These are phyloP conservation scores for Sphaeramia orbicularis DNA, from an alignment of 2,797 vertebrate species.

Conservation along the genomic window DNA sequence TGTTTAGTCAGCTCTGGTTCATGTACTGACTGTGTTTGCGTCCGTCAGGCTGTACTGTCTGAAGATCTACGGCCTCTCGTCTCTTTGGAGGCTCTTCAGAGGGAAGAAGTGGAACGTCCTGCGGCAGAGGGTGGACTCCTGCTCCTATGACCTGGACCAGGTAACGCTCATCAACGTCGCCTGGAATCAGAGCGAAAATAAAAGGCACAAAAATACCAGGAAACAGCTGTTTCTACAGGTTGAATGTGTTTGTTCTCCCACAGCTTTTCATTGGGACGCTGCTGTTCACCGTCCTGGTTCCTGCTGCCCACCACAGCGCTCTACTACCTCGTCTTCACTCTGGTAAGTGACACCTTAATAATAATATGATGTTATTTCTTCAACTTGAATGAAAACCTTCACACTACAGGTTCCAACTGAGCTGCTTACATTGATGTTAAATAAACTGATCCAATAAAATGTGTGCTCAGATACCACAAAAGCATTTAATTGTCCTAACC, in stretches of 20 bases:
- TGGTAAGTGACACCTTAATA: slow-evolving; percentile 88
- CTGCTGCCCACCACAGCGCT: slow-evolving; percentile 95
- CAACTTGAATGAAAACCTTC: background rate
- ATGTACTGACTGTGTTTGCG: background rate
- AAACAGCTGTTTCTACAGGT: background rate
- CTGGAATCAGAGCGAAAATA: no score
- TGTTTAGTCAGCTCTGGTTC: no score
- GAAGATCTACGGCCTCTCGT: slow-evolving; percentile 94
- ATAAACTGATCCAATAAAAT: no score
- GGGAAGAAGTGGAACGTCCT: slow-evolving; percentile 99
- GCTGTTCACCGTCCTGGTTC: slow-evolving; percentile 95
- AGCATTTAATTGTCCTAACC: no score
- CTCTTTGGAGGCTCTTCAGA: slow-evolving; percentile 97
- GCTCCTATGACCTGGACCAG: slow-evolving; percentile 98
- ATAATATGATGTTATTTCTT: background rate
- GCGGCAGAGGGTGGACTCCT: slow-evolving; percentile 96
- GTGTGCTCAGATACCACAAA: no score
- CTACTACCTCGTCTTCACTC: slow-evolving; percentile 97
- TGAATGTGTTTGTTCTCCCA: slow-evolving; percentile 16
- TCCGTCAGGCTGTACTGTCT: slow-evolving; percentile 92
- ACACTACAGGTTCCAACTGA: no score
- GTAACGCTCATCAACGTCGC: slow-evolving; percentile 65
- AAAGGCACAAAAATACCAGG: no score
- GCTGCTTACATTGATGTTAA: background rate
- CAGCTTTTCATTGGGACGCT: slow-evolving; percentile 97